Evolutionary conservation across 2,113 vertebrate genomes (phyloP), one percentile per base, ranked within the genome.

Genomic region (Neodontobutis hainanensis): DNA sequence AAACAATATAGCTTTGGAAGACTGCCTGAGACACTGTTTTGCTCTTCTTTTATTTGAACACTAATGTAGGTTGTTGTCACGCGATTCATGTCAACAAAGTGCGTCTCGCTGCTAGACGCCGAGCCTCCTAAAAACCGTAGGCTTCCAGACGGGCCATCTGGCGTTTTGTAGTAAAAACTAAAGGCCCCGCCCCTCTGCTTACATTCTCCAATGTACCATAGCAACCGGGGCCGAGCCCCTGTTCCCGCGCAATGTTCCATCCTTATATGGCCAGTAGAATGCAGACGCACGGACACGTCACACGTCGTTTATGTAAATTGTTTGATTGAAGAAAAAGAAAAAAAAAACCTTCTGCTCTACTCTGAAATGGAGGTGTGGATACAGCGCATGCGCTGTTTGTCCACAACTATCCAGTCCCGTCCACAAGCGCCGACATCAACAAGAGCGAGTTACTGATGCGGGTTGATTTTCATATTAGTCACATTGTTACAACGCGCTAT

Each of bases 261-360:
- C 94, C 94, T 92, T 94, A 94, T 94, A 95, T 92, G 94, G 95
- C 85, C 91, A 93, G 89, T 50, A 65, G 87, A 89, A 85, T 62
- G 88, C 89, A 89, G 90, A 93, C 92, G 93, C 91, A 90, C 81
- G 72, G 43, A 0, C 3, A 92, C 93, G 93, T 93, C 92, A 91
- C n/a, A 58, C 81, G 88, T 83, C 80, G 65, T 88, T 86, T 89
- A 90, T 92, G 90, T 84, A 88, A 90, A 93, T 88, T 1, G 51
- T 43, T 92, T 87, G 92, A 94, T 95, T 94, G 93, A 95, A 89
- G 80, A 94, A 94, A 94, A 92, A 71, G 66, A 89, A 68, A 94
- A 89, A 68, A 94, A 78, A 92, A 91, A 9, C 44, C 66, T 66
- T 62, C 75, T 14, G 69, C 84, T 79, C 78, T 52, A 62, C 80